phyloP scores from a whole-genome alignment of 2,113 vertebrate genomes.

The Rhinolophus sinicus region DNA sequence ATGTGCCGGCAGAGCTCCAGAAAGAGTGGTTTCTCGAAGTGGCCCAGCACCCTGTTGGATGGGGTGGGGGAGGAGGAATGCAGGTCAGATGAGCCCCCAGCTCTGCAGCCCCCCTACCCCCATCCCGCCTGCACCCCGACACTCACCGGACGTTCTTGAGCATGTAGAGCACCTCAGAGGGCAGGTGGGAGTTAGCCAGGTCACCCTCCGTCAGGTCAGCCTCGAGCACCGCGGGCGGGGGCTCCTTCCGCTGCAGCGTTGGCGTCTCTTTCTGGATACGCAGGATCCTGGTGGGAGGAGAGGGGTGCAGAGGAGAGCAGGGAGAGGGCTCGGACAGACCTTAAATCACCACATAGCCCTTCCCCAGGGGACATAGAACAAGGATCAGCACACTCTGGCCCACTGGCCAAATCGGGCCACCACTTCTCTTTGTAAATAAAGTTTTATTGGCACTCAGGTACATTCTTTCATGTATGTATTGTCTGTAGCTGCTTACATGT shows the following conservation, averaged over 20 bases:
- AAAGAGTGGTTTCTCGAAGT: conserved; percentile 98
- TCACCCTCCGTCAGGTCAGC: conserved; percentile 95
- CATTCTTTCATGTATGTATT: neutral
- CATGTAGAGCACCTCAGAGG: conserved; percentile 98
- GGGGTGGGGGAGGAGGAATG: fast-evolving
- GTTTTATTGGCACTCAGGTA: neutral
- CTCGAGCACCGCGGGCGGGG: conserved; percentile 93
- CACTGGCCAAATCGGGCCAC: neutral
- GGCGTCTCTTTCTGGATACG: conserved; percentile 95
- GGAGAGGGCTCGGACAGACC: neutral
- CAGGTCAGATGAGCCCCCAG: neutral
- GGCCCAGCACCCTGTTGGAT: conserved; percentile 91
- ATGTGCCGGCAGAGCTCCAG: conserved; percentile 97
- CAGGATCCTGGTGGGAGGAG: conserved; percentile 86
- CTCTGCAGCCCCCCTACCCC: neutral
- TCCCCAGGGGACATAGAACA: neutral
- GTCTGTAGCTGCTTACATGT: neutral
- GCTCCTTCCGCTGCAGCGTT: conserved; percentile 93
- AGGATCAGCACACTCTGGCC: neutral
- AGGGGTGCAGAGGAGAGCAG: fast-evolving
- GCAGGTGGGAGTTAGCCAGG: conserved; percentile 95
- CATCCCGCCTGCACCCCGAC: fast-evolving
- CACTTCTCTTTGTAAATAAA: neutral
- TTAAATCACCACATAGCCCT: neutral
- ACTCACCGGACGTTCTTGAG: conserved; percentile 96